Base-by-base conservation (phyloP, 2,888 invertebrate species). In the Oligia fasciuncula region DNA sequence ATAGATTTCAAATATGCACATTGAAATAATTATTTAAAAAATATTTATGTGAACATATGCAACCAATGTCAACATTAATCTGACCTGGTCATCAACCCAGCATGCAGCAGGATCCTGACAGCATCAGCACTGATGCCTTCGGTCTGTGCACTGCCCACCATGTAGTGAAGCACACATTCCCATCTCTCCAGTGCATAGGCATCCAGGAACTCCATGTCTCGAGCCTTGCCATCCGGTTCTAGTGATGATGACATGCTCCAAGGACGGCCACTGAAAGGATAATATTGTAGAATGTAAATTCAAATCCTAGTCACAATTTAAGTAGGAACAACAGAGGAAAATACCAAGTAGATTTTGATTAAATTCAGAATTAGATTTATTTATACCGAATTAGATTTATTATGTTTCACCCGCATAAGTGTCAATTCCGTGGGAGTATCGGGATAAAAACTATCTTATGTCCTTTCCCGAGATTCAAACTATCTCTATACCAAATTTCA, bases 151-250 rank as follows among this genome's bases (percentile, higher is more conserved):
- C 98, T 98, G 69, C 99, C 99, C 91, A 99, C 99, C 99, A 99
- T 99, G 93, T 99, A 99, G 95, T 99, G 99, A 40, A 99, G 97
- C 29, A 99, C 99, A 93, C 99, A 99, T 95, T 99, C 99, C 99
- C 99, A 99, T 77, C 99, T 97, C 92, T 99, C 99, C 92, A 98
- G 97, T 0, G 99, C 99, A 93, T 99, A 99, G 11, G 98, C 97
- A 94, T 99, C 99, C 40, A 99, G 96, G 95, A 99, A 99, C 0
- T 98, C 97, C 6, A 98, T 97, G 93, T 99, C 99, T 76, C 99
- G 97, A 0, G 98, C 98, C 94, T 99, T 99, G 57, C 98, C 98
- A 92, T 99, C 99, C 5, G 98, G 98, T 90, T 99, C 99, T 85
- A 99, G 94, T 0, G 98, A 97, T 70, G 98, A 98, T 0, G 98